A percentile compares a stretch with the other conserved stretches of the same genome.
Conservation (phyloP, 1,140 invertebrate genomes). For the Coenobita brevimanus region DNA sequence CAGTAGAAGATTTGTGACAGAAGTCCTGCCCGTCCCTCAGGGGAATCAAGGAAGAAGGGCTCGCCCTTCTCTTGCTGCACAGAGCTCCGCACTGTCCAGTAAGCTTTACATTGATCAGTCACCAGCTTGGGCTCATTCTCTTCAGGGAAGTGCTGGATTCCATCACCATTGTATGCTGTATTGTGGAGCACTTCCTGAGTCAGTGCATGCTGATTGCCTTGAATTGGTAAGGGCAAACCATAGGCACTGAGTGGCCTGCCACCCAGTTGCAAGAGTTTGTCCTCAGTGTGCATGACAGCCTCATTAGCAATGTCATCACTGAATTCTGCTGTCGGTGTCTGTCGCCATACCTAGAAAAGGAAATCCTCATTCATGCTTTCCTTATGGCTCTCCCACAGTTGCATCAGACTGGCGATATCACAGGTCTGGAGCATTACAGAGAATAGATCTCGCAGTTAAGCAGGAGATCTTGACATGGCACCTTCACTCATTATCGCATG, state of each 20-base stretch:
- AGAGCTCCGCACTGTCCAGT: not conserved
- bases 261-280: not conserved
- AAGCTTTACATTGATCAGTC: not conserved
- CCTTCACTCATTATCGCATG: not conserved
- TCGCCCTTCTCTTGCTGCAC: not conserved
- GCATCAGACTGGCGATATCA: not conserved
- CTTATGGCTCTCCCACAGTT: not conserved
- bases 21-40: not conserved
- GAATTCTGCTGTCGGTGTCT: no score
- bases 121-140: not conserved
- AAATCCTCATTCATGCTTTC: not conserved
- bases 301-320: not conserved
- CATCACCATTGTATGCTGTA: no score
- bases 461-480: not conserved
- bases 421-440: not conserved
- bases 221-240: not conserved
- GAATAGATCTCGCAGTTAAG: not conserved
- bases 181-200: no score
- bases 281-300: not conserved
- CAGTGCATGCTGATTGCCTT: not conserved
- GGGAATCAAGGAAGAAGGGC: not conserved
- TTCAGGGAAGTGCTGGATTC: not conserved
- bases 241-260: not conserved
- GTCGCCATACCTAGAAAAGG: not conserved
- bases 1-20: not conserved